Evolutionary conservation across 2,797 vertebrate species (phyloP), one percentile per base, ranked within the genome.

Genomic region (Sebastiscus albofasciatus): DNA sequence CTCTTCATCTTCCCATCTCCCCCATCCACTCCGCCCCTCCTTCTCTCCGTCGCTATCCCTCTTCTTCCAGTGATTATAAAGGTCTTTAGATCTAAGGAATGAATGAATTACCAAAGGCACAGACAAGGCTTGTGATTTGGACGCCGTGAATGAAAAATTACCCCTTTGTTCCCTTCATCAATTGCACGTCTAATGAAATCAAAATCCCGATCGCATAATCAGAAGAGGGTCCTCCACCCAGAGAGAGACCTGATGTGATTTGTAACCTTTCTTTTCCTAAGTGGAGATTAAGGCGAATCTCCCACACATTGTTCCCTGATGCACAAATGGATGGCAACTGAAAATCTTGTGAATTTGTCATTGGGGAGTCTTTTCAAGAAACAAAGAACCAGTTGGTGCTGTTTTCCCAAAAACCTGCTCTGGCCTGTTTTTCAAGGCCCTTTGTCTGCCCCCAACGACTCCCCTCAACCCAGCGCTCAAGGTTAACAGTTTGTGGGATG

Each of bases 151-250:
- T 96, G 96, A 96, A 96, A 96, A 96, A 96, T 96, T 96, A 95
- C 94, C 92, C 95, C 94, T 96, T 96, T 96, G 96, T 96, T 96
- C 96, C 92, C 91, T 92, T 94, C 96, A 96, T 96, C 96, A 96
- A 96, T 96, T 95, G 95, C 95, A 96, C 95, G 95, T 95, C 95
- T 96, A 96, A 96, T 96, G 96, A 96, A 96, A 96, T 96, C 96
- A 96, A 96, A 96, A 96, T 95, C 95, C 93, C 91, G 89, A 96
- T 96, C 94, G 94, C 92, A 95, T 96, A 96, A 96, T 96, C 96
- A 96, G 95, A 95, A 94, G 94, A 92, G 90, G 94, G 95, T 93
- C 94, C 94, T 96, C 94, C 92, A 95, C 93, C 92, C 90, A 55
- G 87, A 93, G 88, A 94, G 90, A 93, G 93, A 94, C 94, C 94